Evolutionary conservation across 1,140 invertebrate genomes (phyloP).

Genomic region (Leptinotarsa lineolata): DNA sequence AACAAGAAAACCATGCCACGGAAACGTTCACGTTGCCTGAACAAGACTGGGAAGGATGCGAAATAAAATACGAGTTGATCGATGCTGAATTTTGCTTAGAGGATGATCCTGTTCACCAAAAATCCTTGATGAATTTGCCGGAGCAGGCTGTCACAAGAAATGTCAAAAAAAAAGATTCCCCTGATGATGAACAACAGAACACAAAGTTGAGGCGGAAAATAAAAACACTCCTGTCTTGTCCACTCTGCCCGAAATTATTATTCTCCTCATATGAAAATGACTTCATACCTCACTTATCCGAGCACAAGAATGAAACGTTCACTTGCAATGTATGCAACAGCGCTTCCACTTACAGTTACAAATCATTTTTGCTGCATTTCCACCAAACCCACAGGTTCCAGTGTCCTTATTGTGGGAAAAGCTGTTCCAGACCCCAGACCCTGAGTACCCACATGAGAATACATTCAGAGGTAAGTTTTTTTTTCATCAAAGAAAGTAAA

Average conservation of each 20-base stretch:
- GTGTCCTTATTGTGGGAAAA: slow-evolving; percentile 20
- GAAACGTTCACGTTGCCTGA: no score
- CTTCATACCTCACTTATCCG: background rate
- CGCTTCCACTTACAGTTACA: background rate
- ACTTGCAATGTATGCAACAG: slow-evolving; percentile 9
- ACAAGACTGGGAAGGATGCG: background rate
- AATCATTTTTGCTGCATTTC: slow-evolving; percentile 13
- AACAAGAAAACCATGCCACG: no score
- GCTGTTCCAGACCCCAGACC: background rate
- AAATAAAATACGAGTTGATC: background rate
- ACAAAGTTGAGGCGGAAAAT: slow-evolving; percentile 9
- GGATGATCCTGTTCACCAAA: no score
- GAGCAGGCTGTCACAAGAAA: no score
- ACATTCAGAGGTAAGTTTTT: slow-evolving; percentile 7
- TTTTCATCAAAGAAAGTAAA: background rate
- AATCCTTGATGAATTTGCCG: no score
- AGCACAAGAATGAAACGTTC: background rate
- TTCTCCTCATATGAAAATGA: slow-evolving; percentile 5
- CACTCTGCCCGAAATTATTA: slow-evolving; percentile 2
- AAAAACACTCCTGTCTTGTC: slow-evolving; percentile 12
- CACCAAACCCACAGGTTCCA: slow-evolving; percentile 5
- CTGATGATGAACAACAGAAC: background rate
- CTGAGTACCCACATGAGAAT: background rate
- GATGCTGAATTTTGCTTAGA: background rate
- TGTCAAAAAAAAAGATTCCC: background rate